Conservation (phyloP, 2,888 invertebrate genomes). For the Cephus nigrinus region DNA sequence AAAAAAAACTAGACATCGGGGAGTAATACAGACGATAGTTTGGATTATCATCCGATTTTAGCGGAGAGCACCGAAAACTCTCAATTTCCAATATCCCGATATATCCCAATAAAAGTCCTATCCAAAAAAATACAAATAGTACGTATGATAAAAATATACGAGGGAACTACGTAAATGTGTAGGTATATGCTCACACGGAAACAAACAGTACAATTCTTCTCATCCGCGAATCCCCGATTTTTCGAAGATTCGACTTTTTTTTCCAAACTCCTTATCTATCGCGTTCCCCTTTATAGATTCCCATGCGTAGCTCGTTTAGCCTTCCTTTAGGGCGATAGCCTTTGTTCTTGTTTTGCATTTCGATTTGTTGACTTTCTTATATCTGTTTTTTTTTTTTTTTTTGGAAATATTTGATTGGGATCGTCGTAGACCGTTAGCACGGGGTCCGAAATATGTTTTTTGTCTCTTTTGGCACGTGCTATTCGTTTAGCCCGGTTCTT, state of each 20-base stretch:
- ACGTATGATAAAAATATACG: not conserved
- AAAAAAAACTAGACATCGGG: not conserved
- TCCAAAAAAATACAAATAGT: not conserved
- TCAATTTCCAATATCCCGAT: not conserved
- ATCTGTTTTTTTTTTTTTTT: slow-evolving; percentile 23
- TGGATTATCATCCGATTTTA: not conserved
- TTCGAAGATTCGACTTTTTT: not conserved
- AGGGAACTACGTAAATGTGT: slow-evolving; percentile 18
- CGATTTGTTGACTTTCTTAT: not conserved
- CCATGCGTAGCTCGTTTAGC: not conserved
- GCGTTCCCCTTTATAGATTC: slow-evolving; percentile 14
- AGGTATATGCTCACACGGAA: slow-evolving; percentile 32
- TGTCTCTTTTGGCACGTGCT: not conserved
- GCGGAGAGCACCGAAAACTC: not conserved
- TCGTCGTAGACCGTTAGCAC: not conserved
- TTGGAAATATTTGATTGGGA: slow-evolving; percentile 18
- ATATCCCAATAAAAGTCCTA: not conserved
- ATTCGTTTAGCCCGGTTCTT: not conserved
- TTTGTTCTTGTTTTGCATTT: not conserved
- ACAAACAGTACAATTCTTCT: slow-evolving; percentile 38
- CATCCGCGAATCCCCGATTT: not conserved
- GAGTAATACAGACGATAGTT: not conserved
- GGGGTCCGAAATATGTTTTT: not conserved
- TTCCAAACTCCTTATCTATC: slow-evolving; percentile 30
- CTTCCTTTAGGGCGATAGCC: not conserved